These are phyloP conservation scores for Atrichornis clamosus DNA, from an alignment of 2,113 vertebrate species.

Conservation along the genomic window DNA sequence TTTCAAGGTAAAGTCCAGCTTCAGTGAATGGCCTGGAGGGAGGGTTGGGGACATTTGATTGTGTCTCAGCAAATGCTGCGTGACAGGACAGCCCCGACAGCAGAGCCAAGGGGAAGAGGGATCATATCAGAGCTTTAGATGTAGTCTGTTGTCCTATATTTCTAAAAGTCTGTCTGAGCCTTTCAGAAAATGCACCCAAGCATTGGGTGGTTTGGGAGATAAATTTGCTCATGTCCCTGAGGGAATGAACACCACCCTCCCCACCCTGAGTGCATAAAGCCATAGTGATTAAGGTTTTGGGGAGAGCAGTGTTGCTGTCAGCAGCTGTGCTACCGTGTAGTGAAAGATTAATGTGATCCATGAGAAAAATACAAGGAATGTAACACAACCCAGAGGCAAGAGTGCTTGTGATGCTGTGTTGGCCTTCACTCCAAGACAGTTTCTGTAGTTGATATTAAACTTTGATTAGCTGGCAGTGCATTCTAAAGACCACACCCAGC, in stretches of 20 bases:
- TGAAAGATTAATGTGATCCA: slow-evolving; percentile 19
- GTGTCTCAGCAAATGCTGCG: no score
- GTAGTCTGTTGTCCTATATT: not conserved
- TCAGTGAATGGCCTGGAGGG: not conserved
- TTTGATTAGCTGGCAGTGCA: not conserved
- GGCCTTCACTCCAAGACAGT: not conserved
- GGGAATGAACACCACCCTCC: not conserved
- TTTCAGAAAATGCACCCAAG: not conserved
- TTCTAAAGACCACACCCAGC: not conserved
- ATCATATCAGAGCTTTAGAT: not conserved
- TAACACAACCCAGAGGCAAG: not conserved
- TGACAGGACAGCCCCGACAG: not conserved
- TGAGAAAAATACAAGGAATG: not conserved
- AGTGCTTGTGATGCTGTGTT: not conserved
- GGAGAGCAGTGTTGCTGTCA: not conserved
- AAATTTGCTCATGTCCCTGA: not conserved
- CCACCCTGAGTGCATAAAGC: not conserved
- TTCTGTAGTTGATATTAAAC: slow-evolving; percentile 11
- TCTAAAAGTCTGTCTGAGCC: not conserved
- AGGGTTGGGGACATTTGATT: not conserved
- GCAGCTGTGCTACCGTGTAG: not conserved
- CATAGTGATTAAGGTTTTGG: not conserved
- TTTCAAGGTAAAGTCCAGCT: not conserved
- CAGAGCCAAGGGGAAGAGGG: not conserved
- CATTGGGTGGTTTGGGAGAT: not conserved